Percentiles rank a stretch among this genome's conserved stretches.
These are phyloP conservation scores for Lordiphosa andalusiaca DNA, from an alignment of 2,888 invertebrate genomes.

Conservation along the genomic window DNA sequence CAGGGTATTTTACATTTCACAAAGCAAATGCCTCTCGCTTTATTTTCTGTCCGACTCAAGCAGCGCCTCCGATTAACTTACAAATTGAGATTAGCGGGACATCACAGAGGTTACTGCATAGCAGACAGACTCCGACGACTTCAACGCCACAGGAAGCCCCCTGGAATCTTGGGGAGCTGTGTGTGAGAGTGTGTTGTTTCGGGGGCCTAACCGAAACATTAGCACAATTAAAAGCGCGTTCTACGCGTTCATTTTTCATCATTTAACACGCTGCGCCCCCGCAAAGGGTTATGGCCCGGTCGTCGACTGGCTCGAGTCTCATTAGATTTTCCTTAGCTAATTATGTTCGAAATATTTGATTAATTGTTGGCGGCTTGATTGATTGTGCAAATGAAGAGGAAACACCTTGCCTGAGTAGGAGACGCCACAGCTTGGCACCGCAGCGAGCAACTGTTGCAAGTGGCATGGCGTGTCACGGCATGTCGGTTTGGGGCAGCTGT, in stretches of 20 bases:
- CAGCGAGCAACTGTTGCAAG: slow-evolving; percentile 40
- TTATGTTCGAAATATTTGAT: slow-evolving; percentile 71
- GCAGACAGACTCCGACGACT: slow-evolving; percentile 22
- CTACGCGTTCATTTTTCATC: slow-evolving; percentile 74
- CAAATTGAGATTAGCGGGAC: slow-evolving; percentile 79
- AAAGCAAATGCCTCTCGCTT: slow-evolving; percentile 26
- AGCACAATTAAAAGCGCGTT: slow-evolving; percentile 75
- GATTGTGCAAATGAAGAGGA: slow-evolving; percentile 49
- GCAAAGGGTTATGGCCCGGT: slow-evolving; percentile 55
- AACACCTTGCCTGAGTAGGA: slow-evolving; percentile 37
- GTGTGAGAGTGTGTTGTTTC: too few species aligned
- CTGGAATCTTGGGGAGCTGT: slow-evolving; percentile 22
- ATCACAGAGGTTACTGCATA: slow-evolving; percentile 55
- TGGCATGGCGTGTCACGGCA: slow-evolving; percentile 51
- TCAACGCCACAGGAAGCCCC: slow-evolving; percentile 58
- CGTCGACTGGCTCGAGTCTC: slow-evolving; percentile 50
- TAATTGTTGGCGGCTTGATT: slow-evolving; percentile 72
- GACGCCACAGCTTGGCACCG: slow-evolving; percentile 70
- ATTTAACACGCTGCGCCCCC: slow-evolving; percentile 74
- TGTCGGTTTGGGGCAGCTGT: slow-evolving; percentile 65
- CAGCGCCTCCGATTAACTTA: slow-evolving; percentile 75
- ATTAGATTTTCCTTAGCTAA: slow-evolving; percentile 75
- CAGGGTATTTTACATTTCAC: slow-evolving; percentile 24
- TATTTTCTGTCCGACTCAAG: slow-evolving; percentile 47
- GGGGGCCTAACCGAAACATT: slow-evolving; percentile 48